Conservation (phyloP, 2,888 invertebrate species). For the Trachelus iudaicus region DNA sequence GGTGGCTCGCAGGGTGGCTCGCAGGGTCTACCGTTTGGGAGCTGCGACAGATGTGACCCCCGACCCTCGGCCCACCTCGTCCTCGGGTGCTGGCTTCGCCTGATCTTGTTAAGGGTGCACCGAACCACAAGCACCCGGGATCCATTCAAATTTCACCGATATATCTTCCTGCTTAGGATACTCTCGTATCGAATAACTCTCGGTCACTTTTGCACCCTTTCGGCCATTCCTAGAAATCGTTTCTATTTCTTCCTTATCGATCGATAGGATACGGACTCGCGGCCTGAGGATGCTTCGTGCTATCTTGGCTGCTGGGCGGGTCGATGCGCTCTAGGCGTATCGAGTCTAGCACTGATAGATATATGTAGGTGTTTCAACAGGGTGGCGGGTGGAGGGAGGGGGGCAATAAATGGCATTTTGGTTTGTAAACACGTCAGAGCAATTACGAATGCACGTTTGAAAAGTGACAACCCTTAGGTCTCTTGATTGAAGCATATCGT, state of each 20-base stretch:
- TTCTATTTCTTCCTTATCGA: too few relatives aligned
- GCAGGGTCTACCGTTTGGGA: constrained; percentile 46
- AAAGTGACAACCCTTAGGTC: constrained; percentile 37
- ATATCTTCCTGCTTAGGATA: constrained; percentile 42
- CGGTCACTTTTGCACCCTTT: constrained; percentile 38
- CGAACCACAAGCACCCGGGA: constrained; percentile 60
- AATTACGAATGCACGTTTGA: constrained; percentile 60
- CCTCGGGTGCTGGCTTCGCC: constrained; percentile 45
- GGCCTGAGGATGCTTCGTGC: too few relatives aligned
- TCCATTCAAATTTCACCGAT: constrained; percentile 60
- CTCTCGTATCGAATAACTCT: too few relatives aligned
- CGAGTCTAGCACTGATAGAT: too few relatives aligned
- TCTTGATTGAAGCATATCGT: constrained; percentile 15
- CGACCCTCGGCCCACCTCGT: constrained; percentile 36
- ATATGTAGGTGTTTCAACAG: too few relatives aligned
- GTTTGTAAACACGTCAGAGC: constrained; percentile 56
- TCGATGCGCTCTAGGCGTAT: too few relatives aligned
- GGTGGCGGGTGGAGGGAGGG: too few relatives aligned
- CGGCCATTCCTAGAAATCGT: too few relatives aligned
- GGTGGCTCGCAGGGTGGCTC: constrained; percentile 17
- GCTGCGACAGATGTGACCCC: constrained; percentile 35
- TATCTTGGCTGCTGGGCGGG: too few relatives aligned
- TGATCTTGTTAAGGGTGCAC: constrained; percentile 64
- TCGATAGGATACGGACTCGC: too few relatives aligned
- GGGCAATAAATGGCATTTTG: constrained; percentile 32